Percentiles rank a stretch among this genome's conserved stretches.
Evolutionary conservation across 2,113 vertebrate species (phyloP).

Genomic region (Pandion haliaetus): DNA sequence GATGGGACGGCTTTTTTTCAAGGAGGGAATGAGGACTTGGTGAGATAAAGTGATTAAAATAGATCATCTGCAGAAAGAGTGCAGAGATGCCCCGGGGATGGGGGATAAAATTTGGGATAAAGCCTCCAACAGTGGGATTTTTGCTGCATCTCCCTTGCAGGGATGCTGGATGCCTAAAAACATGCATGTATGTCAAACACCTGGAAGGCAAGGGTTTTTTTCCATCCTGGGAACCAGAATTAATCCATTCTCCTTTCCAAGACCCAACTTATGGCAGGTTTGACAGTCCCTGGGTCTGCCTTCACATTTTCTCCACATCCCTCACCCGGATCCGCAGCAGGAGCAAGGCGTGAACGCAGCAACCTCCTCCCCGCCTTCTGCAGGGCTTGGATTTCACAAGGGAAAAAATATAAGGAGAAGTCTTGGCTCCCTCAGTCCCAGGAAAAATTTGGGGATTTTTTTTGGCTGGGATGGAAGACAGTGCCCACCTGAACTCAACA

Average conservation of each 20-base stretch:
- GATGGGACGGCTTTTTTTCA: neutral
- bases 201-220: neutral
- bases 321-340: neutral
- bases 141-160: neutral
- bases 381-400: fast-evolving
- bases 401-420: neutral
- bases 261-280: neutral
- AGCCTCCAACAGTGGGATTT: neutral
- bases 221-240: neutral
- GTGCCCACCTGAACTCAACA: neutral
- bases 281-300: constrained; percentile 36
- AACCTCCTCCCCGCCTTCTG: neutral
- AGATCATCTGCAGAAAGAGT: neutral
- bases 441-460: neutral
- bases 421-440: neutral
- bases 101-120: neutral
- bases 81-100: neutral
- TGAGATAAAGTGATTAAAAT: neutral
- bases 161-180: neutral
- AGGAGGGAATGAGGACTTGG: neutral
- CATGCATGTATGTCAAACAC: neutral
- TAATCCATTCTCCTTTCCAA: constrained; percentile 11
- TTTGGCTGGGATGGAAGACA: neutral
- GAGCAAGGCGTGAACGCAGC: fast-evolving
- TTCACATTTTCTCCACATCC: neutral